phyloP scores from a whole-genome alignment of 2,113 vertebrate species.

The Nansenia antarctica region DNA sequence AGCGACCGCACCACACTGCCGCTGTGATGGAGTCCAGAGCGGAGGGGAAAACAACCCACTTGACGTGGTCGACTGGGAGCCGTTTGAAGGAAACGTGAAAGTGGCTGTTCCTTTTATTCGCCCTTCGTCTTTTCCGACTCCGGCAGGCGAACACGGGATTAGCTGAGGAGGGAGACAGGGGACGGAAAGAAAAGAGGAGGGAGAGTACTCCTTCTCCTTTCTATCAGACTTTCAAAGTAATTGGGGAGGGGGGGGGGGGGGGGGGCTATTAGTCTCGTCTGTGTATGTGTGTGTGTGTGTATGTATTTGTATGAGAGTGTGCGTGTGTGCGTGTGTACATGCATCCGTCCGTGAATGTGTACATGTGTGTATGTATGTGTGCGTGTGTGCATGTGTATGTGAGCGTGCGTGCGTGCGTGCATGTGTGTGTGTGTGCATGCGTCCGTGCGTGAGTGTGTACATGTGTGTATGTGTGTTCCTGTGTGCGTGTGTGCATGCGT shows the following conservation, averaged over 20 bases:
- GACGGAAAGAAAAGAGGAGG: conserved; percentile 41
- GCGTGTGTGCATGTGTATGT: no score
- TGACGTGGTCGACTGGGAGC: conserved; percentile 51
- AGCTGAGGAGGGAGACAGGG: conserved; percentile 62
- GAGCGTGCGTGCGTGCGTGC: no score
- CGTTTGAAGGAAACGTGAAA: conserved; percentile 36
- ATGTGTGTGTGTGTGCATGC: neutral
- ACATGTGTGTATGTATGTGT: neutral
- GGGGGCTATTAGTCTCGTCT: neutral
- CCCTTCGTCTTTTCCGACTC: conserved; percentile 58
- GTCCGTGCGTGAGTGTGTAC: conserved; percentile 26
- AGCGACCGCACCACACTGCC: conserved; percentile 51
- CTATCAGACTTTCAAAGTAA: neutral
- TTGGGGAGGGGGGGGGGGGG: neutral
- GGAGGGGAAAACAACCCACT: conserved; percentile 72
- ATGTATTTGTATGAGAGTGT: no score
- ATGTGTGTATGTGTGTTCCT: conserved; percentile 21
- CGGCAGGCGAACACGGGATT: conserved; percentile 53
- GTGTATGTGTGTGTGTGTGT: no score
- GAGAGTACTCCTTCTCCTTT: neutral
- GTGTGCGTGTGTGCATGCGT: conserved; percentile 22
- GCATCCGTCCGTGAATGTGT: no score
- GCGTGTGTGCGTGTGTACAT: no score
- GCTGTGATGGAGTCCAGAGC: conserved; percentile 28
- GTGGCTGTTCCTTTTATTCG: conserved; percentile 63